phyloP scores from a whole-genome alignment of 2,113 vertebrate genomes.

The Sapajus apella region DNA sequence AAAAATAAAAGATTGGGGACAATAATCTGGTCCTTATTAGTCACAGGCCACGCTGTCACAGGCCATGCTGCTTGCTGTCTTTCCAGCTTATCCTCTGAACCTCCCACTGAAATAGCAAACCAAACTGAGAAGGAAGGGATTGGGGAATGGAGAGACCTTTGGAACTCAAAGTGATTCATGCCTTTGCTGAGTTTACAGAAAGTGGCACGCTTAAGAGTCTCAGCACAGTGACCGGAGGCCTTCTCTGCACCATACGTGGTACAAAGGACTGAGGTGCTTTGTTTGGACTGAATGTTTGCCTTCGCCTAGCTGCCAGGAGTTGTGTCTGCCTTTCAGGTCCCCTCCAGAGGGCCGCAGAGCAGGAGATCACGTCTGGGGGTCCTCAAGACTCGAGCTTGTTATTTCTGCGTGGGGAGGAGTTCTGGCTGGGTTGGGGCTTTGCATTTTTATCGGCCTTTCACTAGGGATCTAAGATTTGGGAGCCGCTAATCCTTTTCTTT shows the following conservation, averaged over 20 bases:
- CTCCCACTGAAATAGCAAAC: not conserved
- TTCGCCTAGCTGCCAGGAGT: not conserved
- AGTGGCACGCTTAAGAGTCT: not conserved
- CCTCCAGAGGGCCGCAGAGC: not conserved
- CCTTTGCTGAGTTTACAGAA: not conserved
- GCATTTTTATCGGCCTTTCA: not conserved
- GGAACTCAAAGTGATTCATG: not conserved
- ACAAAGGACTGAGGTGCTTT: not conserved
- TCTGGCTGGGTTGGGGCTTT: not conserved
- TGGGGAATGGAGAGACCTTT: not conserved
- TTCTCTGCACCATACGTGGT: not conserved
- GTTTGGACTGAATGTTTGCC: not conserved
- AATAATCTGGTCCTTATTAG: not conserved
- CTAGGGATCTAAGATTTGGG: not conserved
- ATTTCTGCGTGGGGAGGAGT: not conserved
- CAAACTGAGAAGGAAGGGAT: not conserved
- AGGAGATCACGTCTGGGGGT: not conserved
- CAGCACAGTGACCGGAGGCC: not conserved
- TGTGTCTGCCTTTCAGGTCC: not conserved
- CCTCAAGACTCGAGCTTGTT: not conserved
- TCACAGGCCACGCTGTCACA: not conserved
- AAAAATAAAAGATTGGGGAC: not conserved
- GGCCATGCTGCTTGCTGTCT: not conserved
- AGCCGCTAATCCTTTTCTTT: not conserved
- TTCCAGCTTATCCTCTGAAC: not conserved